Conservation (phyloP, 2,113 vertebrate genomes). For the Cinclus mexicanus region DNA sequence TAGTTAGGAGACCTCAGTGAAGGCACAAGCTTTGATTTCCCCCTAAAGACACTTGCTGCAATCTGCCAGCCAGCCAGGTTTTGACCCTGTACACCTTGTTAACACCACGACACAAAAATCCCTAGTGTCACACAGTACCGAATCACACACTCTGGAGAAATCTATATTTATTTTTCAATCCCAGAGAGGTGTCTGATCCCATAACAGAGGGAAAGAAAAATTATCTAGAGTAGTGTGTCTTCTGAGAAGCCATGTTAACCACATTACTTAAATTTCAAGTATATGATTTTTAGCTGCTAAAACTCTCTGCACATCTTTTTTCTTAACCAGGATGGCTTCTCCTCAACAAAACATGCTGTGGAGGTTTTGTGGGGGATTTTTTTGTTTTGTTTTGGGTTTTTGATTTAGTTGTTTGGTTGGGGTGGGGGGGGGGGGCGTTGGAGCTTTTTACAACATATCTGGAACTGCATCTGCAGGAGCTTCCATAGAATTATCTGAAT, state of each 20-base stretch:
- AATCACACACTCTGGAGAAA: not conserved
- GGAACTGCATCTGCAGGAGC: not conserved
- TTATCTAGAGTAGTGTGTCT: not conserved
- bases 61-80: not conserved
- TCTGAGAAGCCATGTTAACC: rapidly evolving
- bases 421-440: rapidly evolving
- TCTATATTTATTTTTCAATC: not conserved
- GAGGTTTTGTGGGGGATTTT: not conserved
- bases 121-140: rapidly evolving
- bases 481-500: not conserved
- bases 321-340: not conserved
- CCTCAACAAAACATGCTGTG: not conserved
- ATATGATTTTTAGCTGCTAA: not conserved
- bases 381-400: not conserved
- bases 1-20: not conserved
- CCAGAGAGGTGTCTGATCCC: not conserved
- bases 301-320: not conserved
- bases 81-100: rapidly evolving
- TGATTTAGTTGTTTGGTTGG: not conserved
- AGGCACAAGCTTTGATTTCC: not conserved
- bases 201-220: not conserved
- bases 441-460: not conserved
- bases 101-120: rapidly evolving
- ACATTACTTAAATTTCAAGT: not conserved
- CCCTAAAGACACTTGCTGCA: rapidly evolving